These are phyloP conservation scores for Tragelaphus strepsiceros DNA, from an alignment of 2,113 vertebrate genomes.

Conservation along the genomic window DNA sequence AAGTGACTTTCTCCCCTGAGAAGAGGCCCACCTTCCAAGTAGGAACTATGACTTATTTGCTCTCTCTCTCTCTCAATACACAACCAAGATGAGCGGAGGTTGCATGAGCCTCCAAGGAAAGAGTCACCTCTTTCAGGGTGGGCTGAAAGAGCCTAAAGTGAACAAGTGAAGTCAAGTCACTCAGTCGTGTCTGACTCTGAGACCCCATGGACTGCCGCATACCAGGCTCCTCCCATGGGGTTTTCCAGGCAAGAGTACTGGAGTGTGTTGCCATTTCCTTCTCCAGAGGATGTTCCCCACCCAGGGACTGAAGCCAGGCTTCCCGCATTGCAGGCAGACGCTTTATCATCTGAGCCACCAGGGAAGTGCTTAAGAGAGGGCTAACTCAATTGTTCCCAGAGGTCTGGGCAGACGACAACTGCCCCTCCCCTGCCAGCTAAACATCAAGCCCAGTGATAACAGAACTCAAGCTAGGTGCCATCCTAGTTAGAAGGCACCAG, in stretches of 20 bases:
- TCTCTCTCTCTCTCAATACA: neutral
- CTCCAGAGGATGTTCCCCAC: too few relatives aligned
- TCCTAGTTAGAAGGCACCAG: neutral
- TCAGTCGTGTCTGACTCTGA: too few relatives aligned
- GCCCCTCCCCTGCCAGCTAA: rapidly evolving
- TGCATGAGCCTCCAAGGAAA: neutral
- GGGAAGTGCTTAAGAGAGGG: neutral
- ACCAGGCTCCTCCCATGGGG: too few relatives aligned
- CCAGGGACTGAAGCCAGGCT: too few relatives aligned
- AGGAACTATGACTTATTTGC: neutral
- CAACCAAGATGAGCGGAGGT: neutral
- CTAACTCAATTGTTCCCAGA: neutral
- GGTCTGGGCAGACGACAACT: neutral
- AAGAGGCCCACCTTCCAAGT: neutral
- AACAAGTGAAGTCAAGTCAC: too few relatives aligned
- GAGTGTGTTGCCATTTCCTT: too few relatives aligned
- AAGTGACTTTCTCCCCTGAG: neutral
- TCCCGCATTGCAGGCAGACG: too few relatives aligned
- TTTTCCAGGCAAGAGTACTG: too few relatives aligned
- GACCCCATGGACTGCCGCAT: too few relatives aligned
- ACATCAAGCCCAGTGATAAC: neutral
- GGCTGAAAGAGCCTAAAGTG: too few relatives aligned
- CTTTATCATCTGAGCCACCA: too few relatives aligned
- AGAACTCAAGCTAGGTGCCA: neutral
- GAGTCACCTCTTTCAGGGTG: neutral